Evolutionary conservation across 2,113 vertebrate genomes (phyloP).

Genomic region (Genyomyrus donnyi): DNA sequence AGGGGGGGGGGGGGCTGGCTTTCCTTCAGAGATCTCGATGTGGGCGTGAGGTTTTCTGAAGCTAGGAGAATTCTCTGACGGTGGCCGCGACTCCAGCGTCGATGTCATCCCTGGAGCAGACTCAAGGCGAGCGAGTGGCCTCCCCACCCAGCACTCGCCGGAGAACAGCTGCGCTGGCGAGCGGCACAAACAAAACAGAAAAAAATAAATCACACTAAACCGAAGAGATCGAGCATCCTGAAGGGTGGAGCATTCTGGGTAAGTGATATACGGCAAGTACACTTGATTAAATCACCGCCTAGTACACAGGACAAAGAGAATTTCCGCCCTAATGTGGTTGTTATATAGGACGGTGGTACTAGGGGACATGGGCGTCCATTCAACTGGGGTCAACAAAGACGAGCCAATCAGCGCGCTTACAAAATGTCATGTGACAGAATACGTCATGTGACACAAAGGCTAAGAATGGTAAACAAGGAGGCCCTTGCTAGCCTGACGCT

Average conservation of each 20-base stretch:
- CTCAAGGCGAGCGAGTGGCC: not conserved
- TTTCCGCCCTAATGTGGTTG: not conserved
- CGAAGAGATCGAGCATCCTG: not conserved
- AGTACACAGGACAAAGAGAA: no score
- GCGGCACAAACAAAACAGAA: not conserved
- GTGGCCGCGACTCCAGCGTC: not conserved
- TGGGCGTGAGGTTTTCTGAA: constrained; percentile 16
- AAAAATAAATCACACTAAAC: not conserved
- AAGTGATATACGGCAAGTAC: not conserved
- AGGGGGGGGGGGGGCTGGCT: not conserved
- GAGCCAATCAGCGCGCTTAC: not conserved
- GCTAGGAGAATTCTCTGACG: constrained; percentile 38
- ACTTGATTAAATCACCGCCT: not conserved
- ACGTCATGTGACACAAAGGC: not conserved
- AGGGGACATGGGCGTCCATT: not conserved
- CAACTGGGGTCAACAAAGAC: not conserved
- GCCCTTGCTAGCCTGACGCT: not conserved
- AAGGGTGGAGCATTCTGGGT: not conserved
- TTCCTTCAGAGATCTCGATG: constrained; percentile 23
- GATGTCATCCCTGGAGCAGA: not conserved
- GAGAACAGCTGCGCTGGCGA: not conserved
- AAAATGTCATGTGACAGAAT: not conserved
- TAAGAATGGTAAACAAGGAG: not conserved
- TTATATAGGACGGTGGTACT: not conserved
- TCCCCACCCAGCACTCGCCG: not conserved